phyloP scores from a whole-genome alignment of 2,113 vertebrate genomes.

The Rhinolophus ferrumequinum region DNA sequence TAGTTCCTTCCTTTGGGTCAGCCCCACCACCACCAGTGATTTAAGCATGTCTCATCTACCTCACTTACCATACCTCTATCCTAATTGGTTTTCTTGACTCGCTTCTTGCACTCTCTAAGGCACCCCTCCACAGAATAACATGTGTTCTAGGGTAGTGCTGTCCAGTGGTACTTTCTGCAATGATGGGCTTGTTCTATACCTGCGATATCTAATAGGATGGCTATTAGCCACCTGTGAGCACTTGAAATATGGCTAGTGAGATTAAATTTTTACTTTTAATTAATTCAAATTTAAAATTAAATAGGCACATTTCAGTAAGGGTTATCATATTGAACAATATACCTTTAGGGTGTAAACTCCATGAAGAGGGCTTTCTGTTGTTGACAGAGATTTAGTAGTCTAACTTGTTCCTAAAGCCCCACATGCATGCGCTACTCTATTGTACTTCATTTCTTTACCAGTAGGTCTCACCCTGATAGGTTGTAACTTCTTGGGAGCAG shows the following conservation, averaged over 20 bases:
- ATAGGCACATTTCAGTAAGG: neutral
- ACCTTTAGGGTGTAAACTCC: neutral
- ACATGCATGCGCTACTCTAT: neutral
- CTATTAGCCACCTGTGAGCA: neutral
- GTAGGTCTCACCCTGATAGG: neutral
- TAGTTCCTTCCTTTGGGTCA: neutral
- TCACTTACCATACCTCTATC: neutral
- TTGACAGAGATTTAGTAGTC: neutral
- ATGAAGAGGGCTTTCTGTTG: neutral
- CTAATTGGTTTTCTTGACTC: neutral
- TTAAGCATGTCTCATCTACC: neutral
- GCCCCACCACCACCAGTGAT: accelerated
- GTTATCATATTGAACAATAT: neutral
- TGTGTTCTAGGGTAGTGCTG: neutral
- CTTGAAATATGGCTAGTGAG: neutral
- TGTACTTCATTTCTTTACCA: neutral
- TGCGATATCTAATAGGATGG: neutral
- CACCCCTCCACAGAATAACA: neutral
- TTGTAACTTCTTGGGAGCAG: neutral
- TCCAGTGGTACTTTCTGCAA: neutral
- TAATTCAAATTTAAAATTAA: neutral
- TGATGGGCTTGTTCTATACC: neutral
- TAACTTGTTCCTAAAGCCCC: neutral
- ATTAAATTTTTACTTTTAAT: constrained; percentile 18
- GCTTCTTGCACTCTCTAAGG: neutral